Evolutionary conservation across 64 coral and sea anemone genomes (phyloP).

Genomic region (Stichodactyla helianthus): DNA sequence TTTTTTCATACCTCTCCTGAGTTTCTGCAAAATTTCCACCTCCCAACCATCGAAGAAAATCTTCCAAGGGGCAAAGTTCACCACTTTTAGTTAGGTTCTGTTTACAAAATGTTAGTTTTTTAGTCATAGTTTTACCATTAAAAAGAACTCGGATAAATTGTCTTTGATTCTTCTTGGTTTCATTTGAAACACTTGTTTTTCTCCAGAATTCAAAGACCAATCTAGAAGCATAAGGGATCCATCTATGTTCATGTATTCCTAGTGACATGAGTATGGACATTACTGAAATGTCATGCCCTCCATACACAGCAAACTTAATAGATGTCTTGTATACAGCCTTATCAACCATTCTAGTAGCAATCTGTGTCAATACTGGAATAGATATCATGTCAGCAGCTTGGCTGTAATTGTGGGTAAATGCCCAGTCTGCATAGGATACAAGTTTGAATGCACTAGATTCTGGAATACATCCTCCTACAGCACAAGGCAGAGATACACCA

Average conservation of each 20-base stretch:
- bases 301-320: slow-evolving; percentile 6
- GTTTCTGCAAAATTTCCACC: neutral
- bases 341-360: slow-evolving; percentile 11
- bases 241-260: slow-evolving; percentile 4
- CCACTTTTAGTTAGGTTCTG: neutral
- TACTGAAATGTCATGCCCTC: neutral
- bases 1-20: slow-evolving; percentile 2
- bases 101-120: neutral
- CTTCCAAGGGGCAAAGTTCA: slow-evolving; percentile 13
- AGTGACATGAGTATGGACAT: neutral
- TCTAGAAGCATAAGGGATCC: slow-evolving; percentile 28
- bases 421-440: slow-evolving; percentile 8
- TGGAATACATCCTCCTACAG: neutral
- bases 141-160: slow-evolving; percentile 7
- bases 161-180: neutral
- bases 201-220: slow-evolving; percentile 33
- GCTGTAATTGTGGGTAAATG: slow-evolving; percentile 8
- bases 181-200: neutral
- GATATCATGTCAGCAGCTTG: neutral
- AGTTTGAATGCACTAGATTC: neutral
- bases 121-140: slow-evolving; percentile 14
- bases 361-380: neutral
- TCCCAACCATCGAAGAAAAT: slow-evolving; percentile 2
- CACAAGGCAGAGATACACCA: neutral
- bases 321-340: neutral